Percentiles rank a stretch among this genome's conserved stretches.
These are phyloP conservation scores for Channa argus DNA, from an alignment of 2,113 vertebrate genomes.

Conservation along the genomic window DNA sequence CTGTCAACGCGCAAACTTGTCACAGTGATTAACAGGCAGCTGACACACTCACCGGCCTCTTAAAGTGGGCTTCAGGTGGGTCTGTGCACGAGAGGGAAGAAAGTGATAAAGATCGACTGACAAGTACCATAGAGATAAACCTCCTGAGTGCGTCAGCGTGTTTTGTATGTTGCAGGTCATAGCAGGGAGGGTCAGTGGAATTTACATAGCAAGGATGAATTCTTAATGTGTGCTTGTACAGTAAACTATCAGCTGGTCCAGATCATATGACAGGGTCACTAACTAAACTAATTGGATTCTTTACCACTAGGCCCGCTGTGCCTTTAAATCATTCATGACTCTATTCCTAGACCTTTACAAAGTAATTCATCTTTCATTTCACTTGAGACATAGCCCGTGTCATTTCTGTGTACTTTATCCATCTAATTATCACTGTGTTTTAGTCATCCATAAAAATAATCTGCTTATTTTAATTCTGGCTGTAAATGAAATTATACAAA, in stretches of 20 bases:
- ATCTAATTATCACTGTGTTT: conserved; percentile 8
- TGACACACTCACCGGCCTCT: conserved; percentile 48
- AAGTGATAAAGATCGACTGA: conserved; percentile 13
- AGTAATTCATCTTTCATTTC: conserved; percentile 41
- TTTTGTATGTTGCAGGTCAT: conserved; percentile 17
- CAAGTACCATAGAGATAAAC: background rate
- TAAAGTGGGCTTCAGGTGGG: conserved; percentile 27
- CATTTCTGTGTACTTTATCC: conserved; percentile 6
- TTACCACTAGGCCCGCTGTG: conserved; percentile 36
- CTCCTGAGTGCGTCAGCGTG: background rate
- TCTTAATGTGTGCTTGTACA: conserved; percentile 34
- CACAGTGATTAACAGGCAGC: conserved; percentile 55
- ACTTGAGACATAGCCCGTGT: conserved; percentile 10
- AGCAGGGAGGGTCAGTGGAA: background rate
- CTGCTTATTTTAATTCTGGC: no score
- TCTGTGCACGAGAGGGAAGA: background rate
- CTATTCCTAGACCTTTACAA: conserved; percentile 39
- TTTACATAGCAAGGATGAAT: conserved; percentile 31
- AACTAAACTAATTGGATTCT: conserved; percentile 63
- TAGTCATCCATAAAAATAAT: background rate
- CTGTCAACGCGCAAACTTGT: conserved; percentile 47
- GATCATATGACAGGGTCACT: conserved; percentile 46
- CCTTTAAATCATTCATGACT: conserved; percentile 73
- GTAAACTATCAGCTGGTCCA: conserved; percentile 24
- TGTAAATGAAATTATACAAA: no score